Conservation (phyloP, 2,797 vertebrate genomes). For the Botia kubotai region DNA sequence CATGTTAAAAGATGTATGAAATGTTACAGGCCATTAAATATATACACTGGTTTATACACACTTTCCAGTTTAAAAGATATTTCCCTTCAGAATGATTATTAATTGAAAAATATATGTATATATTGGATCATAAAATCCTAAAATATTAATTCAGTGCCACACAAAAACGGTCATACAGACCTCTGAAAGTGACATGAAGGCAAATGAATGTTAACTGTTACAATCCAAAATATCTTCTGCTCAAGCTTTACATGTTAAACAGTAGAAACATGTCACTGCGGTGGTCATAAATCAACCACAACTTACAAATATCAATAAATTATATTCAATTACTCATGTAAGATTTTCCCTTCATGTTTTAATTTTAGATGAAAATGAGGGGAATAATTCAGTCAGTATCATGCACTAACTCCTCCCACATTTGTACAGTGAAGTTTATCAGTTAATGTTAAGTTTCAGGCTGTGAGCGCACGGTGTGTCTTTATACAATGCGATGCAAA, state of each 20-base stretch:
- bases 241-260: not conserved
- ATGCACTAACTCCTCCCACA: not conserved
- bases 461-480: not conserved
- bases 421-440: not conserved
- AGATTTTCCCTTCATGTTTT: not conserved
- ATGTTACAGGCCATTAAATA: slow-evolving; percentile 21
- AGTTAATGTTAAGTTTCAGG: not conserved
- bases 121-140: slow-evolving; percentile 19
- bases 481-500: slow-evolving; percentile 29
- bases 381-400: slow-evolving; percentile 14
- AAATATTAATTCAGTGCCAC: not conserved
- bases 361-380: not conserved
- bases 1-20: not conserved
- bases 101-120: slow-evolving; percentile 23
- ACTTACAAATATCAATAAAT: slow-evolving; percentile 7
- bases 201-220: slow-evolving; percentile 5
- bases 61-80: slow-evolving; percentile 42
- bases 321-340: not conserved
- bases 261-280: not conserved
- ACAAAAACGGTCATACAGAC: not conserved
- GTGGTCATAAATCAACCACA: not conserved
- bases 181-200: not conserved
- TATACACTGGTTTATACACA: slow-evolving; percentile 15
- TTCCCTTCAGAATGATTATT: slow-evolving; percentile 28
- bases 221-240: slow-evolving; percentile 6